Conservation (phyloP, 2,888 invertebrate genomes). For the Ennomos fuscantarius region DNA sequence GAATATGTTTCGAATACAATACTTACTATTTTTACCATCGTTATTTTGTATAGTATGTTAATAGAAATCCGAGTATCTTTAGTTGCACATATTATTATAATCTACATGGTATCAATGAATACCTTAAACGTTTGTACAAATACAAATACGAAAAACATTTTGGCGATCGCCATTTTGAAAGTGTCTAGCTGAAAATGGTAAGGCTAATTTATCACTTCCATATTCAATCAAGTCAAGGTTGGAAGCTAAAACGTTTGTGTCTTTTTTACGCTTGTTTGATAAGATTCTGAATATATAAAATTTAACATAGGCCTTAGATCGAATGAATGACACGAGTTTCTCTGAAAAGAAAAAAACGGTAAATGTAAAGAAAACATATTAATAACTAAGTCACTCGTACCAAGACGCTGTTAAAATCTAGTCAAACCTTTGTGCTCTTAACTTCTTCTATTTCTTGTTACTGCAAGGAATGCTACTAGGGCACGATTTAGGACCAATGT, state of each 20-base stretch:
- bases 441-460: conserved; percentile 52
- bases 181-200: conserved; percentile 44
- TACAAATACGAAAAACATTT: conserved; percentile 23
- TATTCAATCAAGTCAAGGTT: conserved; percentile 52
- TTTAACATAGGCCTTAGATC: conserved; percentile 31
- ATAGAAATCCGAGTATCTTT: not conserved
- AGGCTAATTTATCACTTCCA: conserved; percentile 55
- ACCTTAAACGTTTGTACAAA: conserved; percentile 13
- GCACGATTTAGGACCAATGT: conserved; percentile 27
- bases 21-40: not conserved
- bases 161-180: conserved; percentile 39
- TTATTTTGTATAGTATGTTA: not conserved
- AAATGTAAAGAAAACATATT: conserved; percentile 60
- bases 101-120: conserved; percentile 13
- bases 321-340: conserved; percentile 59
- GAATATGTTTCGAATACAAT: conserved; percentile 12
- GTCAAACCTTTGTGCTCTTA: conserved; percentile 57
- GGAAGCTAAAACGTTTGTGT: conserved; percentile 23
- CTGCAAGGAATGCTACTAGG: conserved; percentile 36
- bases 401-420: conserved; percentile 82
- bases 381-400: conserved; percentile 81
- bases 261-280: conserved; percentile 17
- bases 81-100: not conserved
- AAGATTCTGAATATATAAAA: conserved; percentile 12
- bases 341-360: conserved; percentile 51